These are phyloP conservation scores for Pangasius larnaudii DNA, from an alignment of 2,797 vertebrate species.

Conservation along the genomic window DNA sequence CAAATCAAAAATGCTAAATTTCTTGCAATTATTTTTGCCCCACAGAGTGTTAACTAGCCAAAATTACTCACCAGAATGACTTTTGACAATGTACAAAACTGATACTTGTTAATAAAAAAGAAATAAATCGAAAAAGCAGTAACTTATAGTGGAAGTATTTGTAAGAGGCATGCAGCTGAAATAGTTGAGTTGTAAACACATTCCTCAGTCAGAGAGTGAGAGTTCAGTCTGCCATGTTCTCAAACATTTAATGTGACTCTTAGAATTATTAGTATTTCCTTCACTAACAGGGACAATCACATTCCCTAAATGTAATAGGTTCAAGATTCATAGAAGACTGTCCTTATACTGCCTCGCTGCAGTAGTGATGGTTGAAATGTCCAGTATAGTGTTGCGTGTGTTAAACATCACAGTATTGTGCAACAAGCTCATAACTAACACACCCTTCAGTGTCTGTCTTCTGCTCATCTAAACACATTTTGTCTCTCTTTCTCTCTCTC, in stretches of 20 bases:
- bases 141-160: not conserved
- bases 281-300: too few relatives aligned
- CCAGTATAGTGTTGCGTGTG: too few relatives aligned
- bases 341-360: not conserved
- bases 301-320: not conserved
- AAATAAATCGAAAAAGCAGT: not conserved
- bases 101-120: not conserved
- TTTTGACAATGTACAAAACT: not conserved
- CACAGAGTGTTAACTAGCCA: not conserved
- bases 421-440: not conserved
- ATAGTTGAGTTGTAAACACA: not conserved
- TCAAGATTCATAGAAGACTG: not conserved
- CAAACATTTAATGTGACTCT: not conserved
- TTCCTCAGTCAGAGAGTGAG: not conserved
- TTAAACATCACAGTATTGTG: not conserved
- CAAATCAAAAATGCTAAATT: not conserved
- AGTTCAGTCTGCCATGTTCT: not conserved
- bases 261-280: not conserved
- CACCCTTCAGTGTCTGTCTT: not conserved
- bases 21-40: not conserved
- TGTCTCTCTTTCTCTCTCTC: slow-evolving; percentile 61
- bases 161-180: not conserved
- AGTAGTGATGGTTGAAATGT: not conserved
- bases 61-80: not conserved
- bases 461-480: not conserved